Conservation (phyloP, 2,113 vertebrate genomes). For the Hydrochoerus hydrochaeris region DNA sequence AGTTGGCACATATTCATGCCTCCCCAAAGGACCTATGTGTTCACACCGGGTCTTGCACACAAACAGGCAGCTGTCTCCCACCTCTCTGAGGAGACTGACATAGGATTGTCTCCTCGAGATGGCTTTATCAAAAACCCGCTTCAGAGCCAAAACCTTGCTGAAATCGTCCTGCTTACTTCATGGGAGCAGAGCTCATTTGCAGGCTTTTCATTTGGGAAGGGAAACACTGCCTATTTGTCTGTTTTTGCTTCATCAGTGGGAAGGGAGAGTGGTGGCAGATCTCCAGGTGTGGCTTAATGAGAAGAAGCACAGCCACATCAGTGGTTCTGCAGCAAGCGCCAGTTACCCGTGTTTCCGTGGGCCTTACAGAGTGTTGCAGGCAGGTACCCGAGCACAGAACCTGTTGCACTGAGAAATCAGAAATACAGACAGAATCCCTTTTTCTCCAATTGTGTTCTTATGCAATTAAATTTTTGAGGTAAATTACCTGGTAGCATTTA, state of each 20-base stretch:
- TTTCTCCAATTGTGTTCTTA: neutral
- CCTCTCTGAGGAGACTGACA: too few species aligned
- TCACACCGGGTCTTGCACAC: neutral
- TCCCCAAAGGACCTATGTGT: neutral
- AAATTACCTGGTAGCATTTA: neutral
- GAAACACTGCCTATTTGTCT: neutral
- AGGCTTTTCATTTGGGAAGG: neutral
- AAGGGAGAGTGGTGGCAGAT: neutral
- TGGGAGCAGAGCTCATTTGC: neutral
- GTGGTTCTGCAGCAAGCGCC: rapidly evolving
- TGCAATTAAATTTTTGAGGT: neutral
- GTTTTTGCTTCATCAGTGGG: neutral
- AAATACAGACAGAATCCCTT: neutral
- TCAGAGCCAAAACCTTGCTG: neutral
- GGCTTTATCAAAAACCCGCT: neutral
- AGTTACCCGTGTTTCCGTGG: rapidly evolving
- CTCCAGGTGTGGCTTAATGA: neutral
- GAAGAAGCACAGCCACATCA: neutral
- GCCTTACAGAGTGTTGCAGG: neutral
- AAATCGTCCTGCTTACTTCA: neutral
- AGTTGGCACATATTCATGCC: neutral
- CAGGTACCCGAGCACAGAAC: neutral
- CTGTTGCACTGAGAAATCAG: neutral
- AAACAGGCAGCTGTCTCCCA: too few species aligned
- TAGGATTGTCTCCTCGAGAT: neutral